A percentile compares a stretch with the other conserved stretches of the same genome.
Evolutionary conservation across 2,797 vertebrate species (phyloP).

Genomic region (Pseudomugil gertrudae): DNA sequence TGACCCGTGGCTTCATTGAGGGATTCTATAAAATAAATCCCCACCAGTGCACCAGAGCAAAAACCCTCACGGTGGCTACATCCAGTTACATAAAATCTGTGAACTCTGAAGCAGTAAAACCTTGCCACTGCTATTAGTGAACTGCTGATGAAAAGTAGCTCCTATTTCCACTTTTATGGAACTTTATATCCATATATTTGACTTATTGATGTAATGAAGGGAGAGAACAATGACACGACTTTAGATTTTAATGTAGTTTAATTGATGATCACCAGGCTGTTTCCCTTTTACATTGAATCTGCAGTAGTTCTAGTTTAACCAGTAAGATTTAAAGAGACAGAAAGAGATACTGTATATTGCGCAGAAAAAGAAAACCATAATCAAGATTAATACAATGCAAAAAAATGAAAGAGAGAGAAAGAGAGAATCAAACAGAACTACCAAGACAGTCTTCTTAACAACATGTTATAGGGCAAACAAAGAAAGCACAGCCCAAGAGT

Average conservation of each 20-base stretch:
- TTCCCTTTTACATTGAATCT: conserved; percentile 85
- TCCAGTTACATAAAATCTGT: not conserved
- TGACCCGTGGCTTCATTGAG: not conserved
- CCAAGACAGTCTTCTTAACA: conserved; percentile 84
- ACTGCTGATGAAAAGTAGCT: not conserved
- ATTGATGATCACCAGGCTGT: conserved; percentile 83
- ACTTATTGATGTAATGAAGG: not conserved
- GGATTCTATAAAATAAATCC: not conserved
- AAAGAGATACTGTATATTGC: conserved; percentile 84
- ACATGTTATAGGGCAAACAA: conserved; percentile 81
- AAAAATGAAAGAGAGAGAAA: conserved; percentile 45
- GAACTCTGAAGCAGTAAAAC: not conserved
- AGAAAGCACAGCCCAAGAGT: conserved; percentile 83
- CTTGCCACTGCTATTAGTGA: not conserved
- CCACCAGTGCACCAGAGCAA: not conserved
- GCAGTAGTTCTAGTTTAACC: conserved; percentile 83
- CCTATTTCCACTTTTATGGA: not conserved
- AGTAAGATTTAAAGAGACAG: conserved; percentile 80
- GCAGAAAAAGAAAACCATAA: conserved; percentile 80
- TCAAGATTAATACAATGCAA: conserved; percentile 82
- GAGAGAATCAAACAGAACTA: conserved; percentile 73
- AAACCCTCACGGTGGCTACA: not conserved
- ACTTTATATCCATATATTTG: no score
- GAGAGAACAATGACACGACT: not conserved
- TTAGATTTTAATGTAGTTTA: conserved; percentile 80